Percentiles rank a stretch among this genome's conserved stretches.
These are phyloP conservation scores for Nesoenas mayeri DNA, from an alignment of 2,113 vertebrate genomes.

Conservation along the genomic window DNA sequence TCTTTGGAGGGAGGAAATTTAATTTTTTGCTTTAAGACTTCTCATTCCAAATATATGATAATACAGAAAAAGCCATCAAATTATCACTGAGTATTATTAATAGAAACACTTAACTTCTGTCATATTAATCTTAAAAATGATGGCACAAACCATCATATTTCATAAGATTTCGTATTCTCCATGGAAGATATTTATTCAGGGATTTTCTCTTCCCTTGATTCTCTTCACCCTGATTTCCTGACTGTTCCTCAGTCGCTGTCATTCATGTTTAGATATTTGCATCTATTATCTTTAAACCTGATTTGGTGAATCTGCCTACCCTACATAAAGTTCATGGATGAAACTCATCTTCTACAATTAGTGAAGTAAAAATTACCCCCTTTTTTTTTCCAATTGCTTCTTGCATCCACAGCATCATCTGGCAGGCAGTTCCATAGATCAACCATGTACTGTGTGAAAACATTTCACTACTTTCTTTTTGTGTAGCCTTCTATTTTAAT, in stretches of 20 bases:
- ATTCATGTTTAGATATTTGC: constrained; percentile 18
- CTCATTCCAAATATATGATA: constrained; percentile 3
- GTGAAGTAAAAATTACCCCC: background rate
- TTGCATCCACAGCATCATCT: too few species aligned
- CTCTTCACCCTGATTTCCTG: background rate
- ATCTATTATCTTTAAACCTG: constrained; percentile 53
- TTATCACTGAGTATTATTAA: background rate
- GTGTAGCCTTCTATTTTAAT: too few species aligned
- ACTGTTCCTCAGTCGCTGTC: background rate
- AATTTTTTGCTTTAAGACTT: background rate
- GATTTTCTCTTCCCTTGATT: constrained; percentile 24
- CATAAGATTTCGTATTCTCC: background rate
- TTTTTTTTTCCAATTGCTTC: too few species aligned
- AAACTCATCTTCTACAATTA: background rate
- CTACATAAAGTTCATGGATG: background rate
- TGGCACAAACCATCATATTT: background rate
- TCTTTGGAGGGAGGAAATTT: background rate
- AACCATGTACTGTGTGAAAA: too few species aligned
- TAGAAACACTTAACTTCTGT: constrained; percentile 34
- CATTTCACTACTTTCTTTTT: too few species aligned
- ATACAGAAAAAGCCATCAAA: constrained; percentile 6
- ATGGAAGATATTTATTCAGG: background rate
- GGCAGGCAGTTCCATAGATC: too few species aligned
- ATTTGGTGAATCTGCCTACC: background rate
- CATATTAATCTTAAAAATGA: constrained; percentile 16